Evolutionary conservation across 1,140 invertebrate genomes (phyloP).

Genomic region (Leptinotarsa texana): DNA sequence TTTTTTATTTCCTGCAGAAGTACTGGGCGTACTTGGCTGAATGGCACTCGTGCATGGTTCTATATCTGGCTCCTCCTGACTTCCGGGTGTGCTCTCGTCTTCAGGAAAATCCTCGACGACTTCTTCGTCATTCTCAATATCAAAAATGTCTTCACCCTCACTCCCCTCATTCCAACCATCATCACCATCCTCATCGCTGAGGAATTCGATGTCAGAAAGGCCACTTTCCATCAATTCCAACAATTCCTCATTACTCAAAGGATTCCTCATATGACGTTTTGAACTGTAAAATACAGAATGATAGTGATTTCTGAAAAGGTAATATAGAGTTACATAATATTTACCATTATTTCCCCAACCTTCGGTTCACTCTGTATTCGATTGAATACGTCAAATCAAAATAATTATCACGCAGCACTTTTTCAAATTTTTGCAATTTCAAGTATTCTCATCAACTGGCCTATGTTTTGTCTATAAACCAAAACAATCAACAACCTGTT

Average conservation of each 20-base stretch:
- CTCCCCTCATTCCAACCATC: neutral
- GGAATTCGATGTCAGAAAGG: constrained; percentile 5
- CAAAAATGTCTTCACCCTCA: constrained; percentile 6
- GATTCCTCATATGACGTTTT: constrained; percentile 1
- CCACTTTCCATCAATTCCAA: constrained; percentile 3
- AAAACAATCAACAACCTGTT: neutral
- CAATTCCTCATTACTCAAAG: constrained; percentile 6
- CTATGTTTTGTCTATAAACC: constrained; percentile 3
- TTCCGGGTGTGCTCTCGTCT: constrained; percentile 4
- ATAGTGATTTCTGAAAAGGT: too few relatives aligned
- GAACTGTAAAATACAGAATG: neutral
- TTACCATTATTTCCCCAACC: neutral
- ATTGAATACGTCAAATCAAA: constrained; percentile 6
- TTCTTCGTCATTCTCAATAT: constrained; percentile 7
- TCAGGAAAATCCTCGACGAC: neutral
- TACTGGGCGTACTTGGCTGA: neutral
- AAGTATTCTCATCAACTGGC: constrained; percentile 2
- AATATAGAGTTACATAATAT: too few relatives aligned
- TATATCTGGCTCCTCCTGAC: neutral
- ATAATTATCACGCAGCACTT: constrained; percentile 8
- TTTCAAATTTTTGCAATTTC: neutral
- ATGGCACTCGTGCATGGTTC: neutral
- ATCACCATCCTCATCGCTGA: constrained; percentile 5
- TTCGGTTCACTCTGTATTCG: constrained; percentile 1
- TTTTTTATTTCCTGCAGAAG: constrained; percentile 7